These are phyloP conservation scores for Sipha flava DNA, from an alignment of 1,140 invertebrate genomes.

Conservation along the genomic window DNA sequence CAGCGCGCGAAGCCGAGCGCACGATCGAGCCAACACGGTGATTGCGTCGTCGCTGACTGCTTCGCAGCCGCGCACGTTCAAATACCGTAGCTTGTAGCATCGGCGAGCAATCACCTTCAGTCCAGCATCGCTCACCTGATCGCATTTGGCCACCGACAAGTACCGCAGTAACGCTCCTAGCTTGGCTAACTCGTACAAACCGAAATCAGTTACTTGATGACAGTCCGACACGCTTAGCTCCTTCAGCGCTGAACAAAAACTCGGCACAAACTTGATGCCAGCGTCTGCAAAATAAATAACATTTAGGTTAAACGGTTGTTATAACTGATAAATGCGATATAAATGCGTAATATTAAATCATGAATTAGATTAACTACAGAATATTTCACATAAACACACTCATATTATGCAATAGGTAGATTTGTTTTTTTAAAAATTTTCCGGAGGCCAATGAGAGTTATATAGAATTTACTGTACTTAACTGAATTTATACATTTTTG, in stretches of 20 bases:
- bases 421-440: too few species aligned
- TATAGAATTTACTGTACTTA: too few species aligned
- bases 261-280: slow-evolving; percentile 70
- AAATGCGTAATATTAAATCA: too few species aligned
- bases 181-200: slow-evolving; percentile 79
- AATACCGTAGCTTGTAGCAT: slow-evolving; percentile 80
- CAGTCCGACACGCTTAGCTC: slow-evolving; percentile 88
- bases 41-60: slow-evolving; percentile 83
- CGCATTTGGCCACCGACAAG: slow-evolving; percentile 82
- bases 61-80: slow-evolving; percentile 84
- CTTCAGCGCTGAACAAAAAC: slow-evolving; percentile 70
- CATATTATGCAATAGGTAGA: too few species aligned
- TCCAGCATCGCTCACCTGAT: slow-evolving; percentile 72
- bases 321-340: not conserved
- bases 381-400: too few species aligned
- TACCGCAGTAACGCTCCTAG: slow-evolving; percentile 74
- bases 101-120: slow-evolving; percentile 76
- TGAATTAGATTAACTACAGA: too few species aligned
- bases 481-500: too few species aligned
- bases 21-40: slow-evolving; percentile 69
- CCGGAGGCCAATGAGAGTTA: too few species aligned
- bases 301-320: not conserved
- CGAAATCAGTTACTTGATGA: slow-evolving; percentile 78
- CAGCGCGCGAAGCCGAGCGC: slow-evolving; percentile 70
- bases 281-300: slow-evolving; percentile 50